These are phyloP conservation scores for Gryllus longicercus DNA, from an alignment of 2,888 invertebrate species.

Conservation along the genomic window DNA sequence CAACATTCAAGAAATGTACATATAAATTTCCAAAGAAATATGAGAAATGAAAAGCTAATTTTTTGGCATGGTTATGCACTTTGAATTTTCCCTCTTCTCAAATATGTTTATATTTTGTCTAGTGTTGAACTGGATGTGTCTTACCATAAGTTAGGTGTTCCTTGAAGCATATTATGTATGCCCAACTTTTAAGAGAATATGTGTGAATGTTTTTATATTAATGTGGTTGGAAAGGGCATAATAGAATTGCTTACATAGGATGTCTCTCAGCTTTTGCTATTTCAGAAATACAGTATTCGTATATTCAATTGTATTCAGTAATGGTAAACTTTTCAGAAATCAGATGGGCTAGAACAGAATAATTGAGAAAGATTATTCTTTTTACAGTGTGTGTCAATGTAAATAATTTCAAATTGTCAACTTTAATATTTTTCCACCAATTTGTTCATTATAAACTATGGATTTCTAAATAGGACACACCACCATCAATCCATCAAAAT, in stretches of 20 bases:
- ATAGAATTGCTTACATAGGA: not conserved
- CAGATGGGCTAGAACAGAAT: not conserved
- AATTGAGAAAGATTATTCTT: too few species aligned
- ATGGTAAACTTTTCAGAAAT: not conserved
- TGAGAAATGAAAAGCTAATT: not conserved
- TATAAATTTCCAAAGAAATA: not conserved
- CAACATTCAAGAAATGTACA: too few species aligned
- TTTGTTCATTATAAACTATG: too few species aligned
- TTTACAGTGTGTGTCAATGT: too few species aligned
- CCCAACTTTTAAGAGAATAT: not conserved
- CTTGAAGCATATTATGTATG: conserved; percentile 4
- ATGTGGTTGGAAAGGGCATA: not conserved
- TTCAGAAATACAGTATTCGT: not conserved
- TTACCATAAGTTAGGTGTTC: conserved; percentile 35
- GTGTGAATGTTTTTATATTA: conserved; percentile 22
- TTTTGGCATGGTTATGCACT: not conserved
- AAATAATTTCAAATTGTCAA: too few species aligned
- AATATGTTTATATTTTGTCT: conserved; percentile 36
- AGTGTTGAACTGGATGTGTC: conserved; percentile 35
- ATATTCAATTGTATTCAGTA: not conserved
- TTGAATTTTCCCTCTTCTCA: conserved; percentile 27
- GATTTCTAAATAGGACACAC: too few species aligned
- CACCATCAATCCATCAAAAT: too few species aligned
- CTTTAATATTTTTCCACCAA: too few species aligned
- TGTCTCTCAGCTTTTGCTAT: not conserved